Evolutionary conservation across 2,888 invertebrate genomes (phyloP).

Genomic region (Carcina quercana): DNA sequence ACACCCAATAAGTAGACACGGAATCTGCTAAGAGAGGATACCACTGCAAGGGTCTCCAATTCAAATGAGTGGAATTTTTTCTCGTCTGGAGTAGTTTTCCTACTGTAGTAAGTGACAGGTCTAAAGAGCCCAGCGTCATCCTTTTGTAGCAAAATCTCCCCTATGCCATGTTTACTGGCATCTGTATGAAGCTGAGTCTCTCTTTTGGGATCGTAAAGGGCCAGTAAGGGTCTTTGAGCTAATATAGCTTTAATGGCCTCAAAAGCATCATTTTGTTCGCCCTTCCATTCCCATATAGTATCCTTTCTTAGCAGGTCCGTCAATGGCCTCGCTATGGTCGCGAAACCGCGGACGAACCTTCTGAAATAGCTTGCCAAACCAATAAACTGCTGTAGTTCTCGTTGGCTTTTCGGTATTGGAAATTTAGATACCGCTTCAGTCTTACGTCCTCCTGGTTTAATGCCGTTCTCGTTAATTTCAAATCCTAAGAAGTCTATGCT

Average conservation of each 20-base stretch:
- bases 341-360: slow-evolving; percentile 21
- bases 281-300: neutral
- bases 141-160: slow-evolving; percentile 26
- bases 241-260: neutral
- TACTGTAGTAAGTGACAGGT: slow-evolving; percentile 8
- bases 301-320: slow-evolving; percentile 16
- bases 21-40: slow-evolving; percentile 10
- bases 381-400: slow-evolving; percentile 20
- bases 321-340: slow-evolving; percentile 19
- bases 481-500: slow-evolving; percentile 21
- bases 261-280: neutral
- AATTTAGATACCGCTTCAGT: slow-evolving; percentile 18
- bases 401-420: slow-evolving; percentile 17
- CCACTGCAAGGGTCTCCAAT: slow-evolving; percentile 10
- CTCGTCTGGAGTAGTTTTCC: slow-evolving; percentile 12
- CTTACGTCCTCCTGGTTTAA: slow-evolving; percentile 20
- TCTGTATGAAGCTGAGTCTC: slow-evolving; percentile 29
- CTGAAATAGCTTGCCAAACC: slow-evolving; percentile 24
- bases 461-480: slow-evolving; percentile 17
- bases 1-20: slow-evolving; percentile 13
- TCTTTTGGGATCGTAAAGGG: slow-evolving; percentile 18
- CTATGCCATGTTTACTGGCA: slow-evolving; percentile 24
- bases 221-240: slow-evolving; percentile 18
- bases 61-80: slow-evolving; percentile 11
- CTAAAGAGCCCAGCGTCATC: neutral